A percentile compares a stretch with the other conserved stretches of the same genome.
phyloP scores from a whole-genome alignment of 2,888 invertebrate species.

The Epinotia ramella region DNA sequence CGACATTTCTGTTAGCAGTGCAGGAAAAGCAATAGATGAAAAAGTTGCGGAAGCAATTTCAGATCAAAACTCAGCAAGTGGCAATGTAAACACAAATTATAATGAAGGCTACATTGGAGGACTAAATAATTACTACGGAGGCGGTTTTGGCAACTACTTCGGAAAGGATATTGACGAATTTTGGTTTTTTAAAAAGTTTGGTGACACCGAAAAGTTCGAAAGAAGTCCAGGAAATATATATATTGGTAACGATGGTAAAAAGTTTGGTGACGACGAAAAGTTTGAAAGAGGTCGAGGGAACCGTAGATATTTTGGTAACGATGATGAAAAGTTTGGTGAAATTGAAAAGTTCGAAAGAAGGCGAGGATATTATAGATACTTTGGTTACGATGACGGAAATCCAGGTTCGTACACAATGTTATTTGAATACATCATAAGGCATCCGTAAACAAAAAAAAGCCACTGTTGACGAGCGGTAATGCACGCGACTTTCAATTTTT shows the following conservation, averaged over 20 bases:
- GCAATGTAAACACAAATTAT: background rate
- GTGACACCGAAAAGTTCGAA: no score
- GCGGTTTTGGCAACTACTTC: background rate
- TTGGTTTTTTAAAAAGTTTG: background rate
- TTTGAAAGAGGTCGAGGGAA: background rate
- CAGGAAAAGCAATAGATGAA: background rate
- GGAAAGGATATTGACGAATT: background rate
- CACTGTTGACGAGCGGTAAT: no score
- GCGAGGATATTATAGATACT: background rate
- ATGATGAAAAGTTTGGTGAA: background rate
- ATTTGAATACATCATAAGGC: background rate
- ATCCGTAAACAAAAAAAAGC: no score
- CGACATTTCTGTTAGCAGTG: background rate
- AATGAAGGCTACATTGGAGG: background rate
- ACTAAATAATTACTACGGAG: background rate
- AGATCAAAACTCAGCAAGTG: slow-evolving; percentile 12
- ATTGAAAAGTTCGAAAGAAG: background rate
- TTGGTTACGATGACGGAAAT: slow-evolving; percentile 26
- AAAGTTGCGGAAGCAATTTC: background rate
- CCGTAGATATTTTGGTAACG: background rate
- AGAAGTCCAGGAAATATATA: no score
- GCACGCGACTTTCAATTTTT: no score
- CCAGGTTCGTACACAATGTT: slow-evolving; percentile 26
- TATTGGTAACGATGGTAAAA: no score
- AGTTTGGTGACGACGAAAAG: no score